Evolutionary conservation across 2,113 vertebrate species (phyloP).

Genomic region (Aegithalos caudatus): DNA sequence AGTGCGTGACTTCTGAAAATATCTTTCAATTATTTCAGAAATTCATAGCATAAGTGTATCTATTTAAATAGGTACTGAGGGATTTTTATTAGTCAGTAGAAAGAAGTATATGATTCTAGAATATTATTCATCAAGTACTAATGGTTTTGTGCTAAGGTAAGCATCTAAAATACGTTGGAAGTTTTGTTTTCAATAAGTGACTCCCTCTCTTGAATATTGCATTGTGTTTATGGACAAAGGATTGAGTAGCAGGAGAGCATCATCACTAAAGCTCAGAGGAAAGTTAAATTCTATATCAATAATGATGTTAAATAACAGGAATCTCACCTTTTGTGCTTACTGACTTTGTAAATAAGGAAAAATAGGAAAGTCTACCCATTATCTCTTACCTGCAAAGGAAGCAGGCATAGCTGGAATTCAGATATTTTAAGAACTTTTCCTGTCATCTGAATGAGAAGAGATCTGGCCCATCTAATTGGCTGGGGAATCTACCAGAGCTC

Average conservation of each 20-base stretch:
- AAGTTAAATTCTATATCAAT: neutral
- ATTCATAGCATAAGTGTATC: neutral
- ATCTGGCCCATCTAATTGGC: accelerated
- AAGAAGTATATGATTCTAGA: neutral
- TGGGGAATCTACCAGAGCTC: neutral
- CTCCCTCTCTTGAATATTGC: neutral
- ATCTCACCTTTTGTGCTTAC: neutral
- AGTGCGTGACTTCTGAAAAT: neutral
- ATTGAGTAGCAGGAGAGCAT: neutral
- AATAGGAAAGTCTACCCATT: neutral
- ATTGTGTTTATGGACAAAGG: neutral
- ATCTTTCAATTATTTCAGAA: neutral
- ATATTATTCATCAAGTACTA: neutral
- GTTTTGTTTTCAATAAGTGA: neutral
- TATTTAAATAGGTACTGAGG: neutral
- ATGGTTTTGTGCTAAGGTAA: neutral
- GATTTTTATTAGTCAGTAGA: neutral
- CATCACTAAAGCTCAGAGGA: neutral
- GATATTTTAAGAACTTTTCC: neutral
- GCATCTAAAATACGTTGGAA: neutral
- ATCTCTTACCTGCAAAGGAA: neutral
- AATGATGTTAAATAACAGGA: neutral
- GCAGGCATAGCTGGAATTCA: neutral
- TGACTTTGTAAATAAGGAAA: neutral
- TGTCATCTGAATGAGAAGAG: neutral